Evolutionary conservation across 2,888 invertebrate species (phyloP).

Genomic region (Leptinotarsa haldemani): DNA sequence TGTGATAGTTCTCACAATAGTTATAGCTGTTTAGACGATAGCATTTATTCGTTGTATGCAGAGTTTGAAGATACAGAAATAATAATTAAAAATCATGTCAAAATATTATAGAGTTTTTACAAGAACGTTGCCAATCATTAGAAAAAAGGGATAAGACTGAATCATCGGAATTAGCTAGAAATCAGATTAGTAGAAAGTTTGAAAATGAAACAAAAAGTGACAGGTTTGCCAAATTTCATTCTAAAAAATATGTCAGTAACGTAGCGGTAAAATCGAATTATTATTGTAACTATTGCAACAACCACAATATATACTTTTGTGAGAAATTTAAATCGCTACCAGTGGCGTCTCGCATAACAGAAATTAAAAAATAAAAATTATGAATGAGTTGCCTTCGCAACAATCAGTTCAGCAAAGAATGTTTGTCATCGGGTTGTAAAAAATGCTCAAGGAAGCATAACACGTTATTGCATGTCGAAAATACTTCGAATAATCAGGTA

Average conservation of each 20-base stretch:
- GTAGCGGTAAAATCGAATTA: no score
- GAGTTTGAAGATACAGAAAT: no score
- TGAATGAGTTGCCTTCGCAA: background rate
- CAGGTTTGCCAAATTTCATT: background rate
- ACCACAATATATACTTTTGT: conserved; percentile 7
- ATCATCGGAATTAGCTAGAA: background rate
- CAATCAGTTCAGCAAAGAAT: background rate
- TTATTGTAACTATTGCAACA: no score
- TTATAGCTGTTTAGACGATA: no score
- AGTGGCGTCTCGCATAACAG: background rate
- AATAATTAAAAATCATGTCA: no score
- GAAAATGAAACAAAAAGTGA: conserved; percentile 1
- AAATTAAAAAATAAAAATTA: conserved; percentile 4
- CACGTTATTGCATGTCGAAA: conserved; percentile 13
- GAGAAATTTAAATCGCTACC: background rate
- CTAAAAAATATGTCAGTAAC: background rate
- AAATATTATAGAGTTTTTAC: background rate
- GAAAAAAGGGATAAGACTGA: background rate
- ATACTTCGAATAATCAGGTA: background rate
- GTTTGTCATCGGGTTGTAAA: conserved; percentile 1
- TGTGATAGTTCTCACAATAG: no score
- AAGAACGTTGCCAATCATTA: background rate
- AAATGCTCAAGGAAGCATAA: conserved; percentile 10
- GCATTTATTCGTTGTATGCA: no score
- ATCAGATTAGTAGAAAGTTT: background rate